These are phyloP conservation scores for Danaus melanippus DNA, from an alignment of 1,140 invertebrate species.

Conservation along the genomic window DNA sequence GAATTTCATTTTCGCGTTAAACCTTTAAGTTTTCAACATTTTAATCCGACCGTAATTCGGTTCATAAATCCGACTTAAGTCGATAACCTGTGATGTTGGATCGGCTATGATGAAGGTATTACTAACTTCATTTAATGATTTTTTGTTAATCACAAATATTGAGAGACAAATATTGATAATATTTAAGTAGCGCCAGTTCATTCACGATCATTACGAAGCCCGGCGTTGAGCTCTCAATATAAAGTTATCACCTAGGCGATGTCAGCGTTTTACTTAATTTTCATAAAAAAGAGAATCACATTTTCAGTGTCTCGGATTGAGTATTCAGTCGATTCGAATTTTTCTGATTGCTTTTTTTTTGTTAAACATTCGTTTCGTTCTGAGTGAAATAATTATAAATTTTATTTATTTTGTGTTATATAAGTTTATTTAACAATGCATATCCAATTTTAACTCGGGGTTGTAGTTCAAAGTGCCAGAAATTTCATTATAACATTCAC, in stretches of 20 bases:
- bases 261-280: constrained; percentile 58
- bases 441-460: constrained; percentile 19
- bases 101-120: constrained; percentile 5
- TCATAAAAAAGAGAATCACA: constrained; percentile 39
- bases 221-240: constrained; percentile 32
- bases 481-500: constrained; percentile 24
- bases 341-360: not conserved
- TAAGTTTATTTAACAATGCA: constrained; percentile 20
- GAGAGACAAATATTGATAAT: too few relatives aligned
- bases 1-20: constrained; percentile 53
- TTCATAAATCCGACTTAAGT: constrained; percentile 15
- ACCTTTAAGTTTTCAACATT: constrained; percentile 35
- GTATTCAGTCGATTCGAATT: not conserved
- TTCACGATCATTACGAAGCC: too few relatives aligned
- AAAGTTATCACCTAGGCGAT: constrained; percentile 56
- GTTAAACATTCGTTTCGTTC: not conserved
- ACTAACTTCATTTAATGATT: constrained; percentile 7
- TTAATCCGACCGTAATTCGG: constrained; percentile 27
- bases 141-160: constrained; percentile 4
- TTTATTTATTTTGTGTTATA: constrained; percentile 6
- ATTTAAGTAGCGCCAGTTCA: too few relatives aligned
- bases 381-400: not conserved
- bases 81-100: constrained; percentile 12
- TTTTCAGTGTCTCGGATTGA: not conserved
- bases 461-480: constrained; percentile 23